phyloP scores from a whole-genome alignment of 1,140 invertebrate genomes.

The Drosophila equinoxialis region DNA sequence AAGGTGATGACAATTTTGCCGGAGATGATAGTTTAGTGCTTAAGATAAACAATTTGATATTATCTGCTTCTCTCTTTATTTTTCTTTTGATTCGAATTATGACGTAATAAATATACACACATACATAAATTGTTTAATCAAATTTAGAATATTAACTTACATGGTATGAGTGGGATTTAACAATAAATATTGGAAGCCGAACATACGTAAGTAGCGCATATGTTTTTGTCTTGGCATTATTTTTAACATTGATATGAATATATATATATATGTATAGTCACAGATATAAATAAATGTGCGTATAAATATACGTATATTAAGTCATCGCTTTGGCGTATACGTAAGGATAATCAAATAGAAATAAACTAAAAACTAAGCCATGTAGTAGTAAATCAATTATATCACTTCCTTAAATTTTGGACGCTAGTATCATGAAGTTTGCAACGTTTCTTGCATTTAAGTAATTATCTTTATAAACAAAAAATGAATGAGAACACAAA shows the following conservation, averaged over 20 bases:
- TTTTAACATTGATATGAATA: conserved; percentile 53
- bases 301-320: neutral
- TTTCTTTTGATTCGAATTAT: neutral
- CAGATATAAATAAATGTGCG: neutral
- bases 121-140: neutral
- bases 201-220: neutral
- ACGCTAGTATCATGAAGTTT: neutral
- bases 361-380: no score
- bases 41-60: neutral
- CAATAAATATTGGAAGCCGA: conserved; percentile 1
- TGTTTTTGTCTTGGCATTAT: conserved; percentile 31
- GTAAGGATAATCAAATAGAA: no score
- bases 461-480: neutral
- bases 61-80: neutral
- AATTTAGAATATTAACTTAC: neutral
- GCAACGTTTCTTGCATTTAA: neutral
- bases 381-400: neutral
- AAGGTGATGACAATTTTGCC: neutral
- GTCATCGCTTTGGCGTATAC: neutral
- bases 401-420: neutral
- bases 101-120: neutral
- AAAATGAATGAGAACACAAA: no score
- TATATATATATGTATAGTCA: no score
- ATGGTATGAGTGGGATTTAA: neutral
- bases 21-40: neutral